Percentiles rank a stretch among this genome's conserved stretches.
Evolutionary conservation across 1,140 invertebrate genomes (phyloP).

Genomic region (Dendrolimus punctatus): DNA sequence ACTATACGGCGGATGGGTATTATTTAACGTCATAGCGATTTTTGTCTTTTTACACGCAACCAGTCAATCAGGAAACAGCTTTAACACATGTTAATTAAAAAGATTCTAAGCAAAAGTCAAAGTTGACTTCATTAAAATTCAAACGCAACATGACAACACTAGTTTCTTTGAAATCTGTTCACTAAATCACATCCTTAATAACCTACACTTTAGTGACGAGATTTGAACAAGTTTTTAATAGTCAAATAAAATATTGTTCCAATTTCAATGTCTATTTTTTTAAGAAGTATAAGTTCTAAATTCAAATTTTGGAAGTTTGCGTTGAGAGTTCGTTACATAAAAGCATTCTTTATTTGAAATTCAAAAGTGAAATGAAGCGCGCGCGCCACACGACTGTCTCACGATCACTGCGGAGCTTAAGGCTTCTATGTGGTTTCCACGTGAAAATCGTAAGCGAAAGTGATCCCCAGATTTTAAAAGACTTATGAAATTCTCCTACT

Average conservation of each 20-base stretch:
- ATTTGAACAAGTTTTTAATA: too few relatives aligned
- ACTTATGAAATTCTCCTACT: too few relatives aligned
- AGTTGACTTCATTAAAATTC: neutral
- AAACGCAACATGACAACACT: neutral
- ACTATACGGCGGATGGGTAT: conserved; percentile 40
- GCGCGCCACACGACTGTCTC: conserved; percentile 12
- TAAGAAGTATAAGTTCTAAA: too few relatives aligned
- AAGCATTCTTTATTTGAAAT: neutral
- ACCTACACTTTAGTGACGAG: too few relatives aligned
- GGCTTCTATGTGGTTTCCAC: conserved; percentile 29
- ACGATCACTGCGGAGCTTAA: conserved; percentile 42
- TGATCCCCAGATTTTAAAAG: conserved; percentile 12
- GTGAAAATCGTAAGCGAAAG: conserved; percentile 44
- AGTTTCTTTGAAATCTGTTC: too few relatives aligned
- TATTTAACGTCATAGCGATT: conserved; percentile 43
- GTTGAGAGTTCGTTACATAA: too few relatives aligned
- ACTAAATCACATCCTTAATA: too few relatives aligned
- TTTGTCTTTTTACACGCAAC: conserved; percentile 7
- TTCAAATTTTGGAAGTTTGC: too few relatives aligned
- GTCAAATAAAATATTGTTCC: too few relatives aligned
- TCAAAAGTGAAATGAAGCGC: conserved; percentile 17
- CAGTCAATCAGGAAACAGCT: conserved; percentile 1
- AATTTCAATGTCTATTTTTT: too few relatives aligned
- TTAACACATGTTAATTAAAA: neutral
- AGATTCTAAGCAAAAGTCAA: neutral